A percentile compares a stretch with the other conserved stretches of the same genome.
These are phyloP conservation scores for Ascaphus truei DNA, from an alignment of 2,113 vertebrate species.

Conservation along the genomic window DNA sequence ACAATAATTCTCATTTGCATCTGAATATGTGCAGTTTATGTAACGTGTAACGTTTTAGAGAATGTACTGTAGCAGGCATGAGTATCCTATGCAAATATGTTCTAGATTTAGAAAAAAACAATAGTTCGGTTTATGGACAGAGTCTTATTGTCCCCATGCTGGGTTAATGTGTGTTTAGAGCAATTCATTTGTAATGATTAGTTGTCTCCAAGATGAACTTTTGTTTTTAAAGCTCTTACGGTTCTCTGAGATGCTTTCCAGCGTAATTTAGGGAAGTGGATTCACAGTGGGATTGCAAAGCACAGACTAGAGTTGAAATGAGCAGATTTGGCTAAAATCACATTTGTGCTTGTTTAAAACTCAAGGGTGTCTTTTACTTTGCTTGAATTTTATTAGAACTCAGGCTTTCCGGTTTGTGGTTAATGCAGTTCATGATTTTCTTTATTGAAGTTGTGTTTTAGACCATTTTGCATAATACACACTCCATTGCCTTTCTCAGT, in stretches of 20 bases:
- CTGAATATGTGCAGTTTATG: too few relatives aligned
- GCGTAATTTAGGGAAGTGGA: conserved; percentile 11
- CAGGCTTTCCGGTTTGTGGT: conserved; percentile 4
- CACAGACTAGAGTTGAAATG: conserved; percentile 2
- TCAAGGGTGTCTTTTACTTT: conserved; percentile 22
- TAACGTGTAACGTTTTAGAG: too few relatives aligned
- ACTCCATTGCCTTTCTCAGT: conserved; percentile 7
- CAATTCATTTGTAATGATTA: conserved; percentile 29
- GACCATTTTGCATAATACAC: conserved; percentile 7
- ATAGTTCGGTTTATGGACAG: background rate
- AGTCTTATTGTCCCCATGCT: background rate
- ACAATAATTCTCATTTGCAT: too few relatives aligned
- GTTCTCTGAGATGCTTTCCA: background rate
- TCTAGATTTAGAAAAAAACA: too few relatives aligned
- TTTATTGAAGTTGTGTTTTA: conserved; percentile 13
- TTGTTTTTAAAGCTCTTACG: conserved; percentile 14
- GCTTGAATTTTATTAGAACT: conserved; percentile 22
- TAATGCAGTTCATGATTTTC: conserved; percentile 7
- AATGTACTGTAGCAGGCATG: too few relatives aligned
- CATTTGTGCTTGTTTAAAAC: conserved; percentile 31
- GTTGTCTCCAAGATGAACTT: conserved; percentile 28
- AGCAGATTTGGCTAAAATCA: conserved; percentile 32
- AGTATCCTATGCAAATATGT: too few relatives aligned
- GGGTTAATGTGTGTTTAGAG: conserved; percentile 3
- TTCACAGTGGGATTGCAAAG: conserved; percentile 12